Evolutionary conservation across 2,888 invertebrate genomes (phyloP), one percentile per base, ranked within the genome.

Genomic region (Mesoligia furuncula): DNA sequence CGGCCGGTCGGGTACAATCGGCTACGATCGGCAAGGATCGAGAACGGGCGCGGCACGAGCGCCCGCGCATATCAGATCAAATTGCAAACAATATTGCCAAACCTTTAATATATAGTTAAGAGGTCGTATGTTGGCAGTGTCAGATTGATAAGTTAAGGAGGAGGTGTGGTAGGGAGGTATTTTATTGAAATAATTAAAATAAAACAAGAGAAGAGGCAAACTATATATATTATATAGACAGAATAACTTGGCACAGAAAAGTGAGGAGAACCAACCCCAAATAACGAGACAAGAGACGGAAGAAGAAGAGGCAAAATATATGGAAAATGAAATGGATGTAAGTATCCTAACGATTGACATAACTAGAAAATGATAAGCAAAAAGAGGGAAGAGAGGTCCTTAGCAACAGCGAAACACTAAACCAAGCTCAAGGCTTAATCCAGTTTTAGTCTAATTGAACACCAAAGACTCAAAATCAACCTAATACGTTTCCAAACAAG

Each of bases 11-110:
- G 83, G 87, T 75, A 84, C 81, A 90, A 91, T 91, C 90, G 84
- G 85, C 80, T 83, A 76, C 79, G 79, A 88, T 88, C 88, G 85
- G 84, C 76, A 76, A 80, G 84, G 88, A 92, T 91, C 90, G 89
- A 86, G 90, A 90, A 88, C 90, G 90, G 93, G 92, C 90, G 90
- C 88, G 92, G 88, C 90, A 88, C 89, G 90, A 88, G 89, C 88
- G 88, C 81, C 48, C 24, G 88, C 78, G 85, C 90, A 77, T 88
- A 89, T 89, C 89, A 88, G 89, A 89, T 89, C 85, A 89, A 85
- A 88, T 87, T 88, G 84, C 87, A 79, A 85, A 86, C 85, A 88
- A 85, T 89, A 89, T 89, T 89, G 82, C 90, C 89, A 88, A 88
- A 86, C 86, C 80, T 86, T 87, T 89, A 87, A 89, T 89, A 84